A percentile compares a stretch with the other conserved stretches of the same genome.
These are phyloP conservation scores for Silurus lanzhouensis DNA, from an alignment of 2,797 vertebrate species.

Conservation along the genomic window DNA sequence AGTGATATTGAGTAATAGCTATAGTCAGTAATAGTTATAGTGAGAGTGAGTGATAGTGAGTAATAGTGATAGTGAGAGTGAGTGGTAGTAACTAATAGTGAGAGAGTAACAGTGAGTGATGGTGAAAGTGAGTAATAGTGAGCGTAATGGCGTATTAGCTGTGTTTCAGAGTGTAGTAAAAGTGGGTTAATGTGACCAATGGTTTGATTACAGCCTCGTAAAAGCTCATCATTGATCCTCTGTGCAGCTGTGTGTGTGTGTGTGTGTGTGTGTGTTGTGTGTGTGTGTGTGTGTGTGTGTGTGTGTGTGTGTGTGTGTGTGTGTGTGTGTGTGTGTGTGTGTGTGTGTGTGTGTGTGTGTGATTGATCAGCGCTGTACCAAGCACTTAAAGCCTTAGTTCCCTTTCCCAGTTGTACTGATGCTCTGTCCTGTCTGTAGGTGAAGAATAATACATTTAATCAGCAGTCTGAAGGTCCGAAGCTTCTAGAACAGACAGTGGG, in stretches of 20 bases:
- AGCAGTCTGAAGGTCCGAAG: neutral
- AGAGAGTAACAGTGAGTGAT: no score
- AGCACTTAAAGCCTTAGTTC: neutral
- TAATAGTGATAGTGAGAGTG: no score
- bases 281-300: no score
- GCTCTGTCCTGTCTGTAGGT: neutral
- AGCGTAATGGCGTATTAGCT: neutral
- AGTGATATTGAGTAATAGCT: no score
- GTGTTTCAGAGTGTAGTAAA: neutral
- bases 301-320: neutral
- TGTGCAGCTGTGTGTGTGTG: neutral
- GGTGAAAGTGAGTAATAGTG: neutral
- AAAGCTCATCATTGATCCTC: slow-evolving; percentile 17
- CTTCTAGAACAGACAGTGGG: neutral
- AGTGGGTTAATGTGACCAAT: slow-evolving; percentile 2
- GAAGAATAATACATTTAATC: neutral
- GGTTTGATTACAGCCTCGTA: neutral
- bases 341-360: neutral
- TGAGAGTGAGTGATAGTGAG: no score
- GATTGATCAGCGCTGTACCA: neutral
- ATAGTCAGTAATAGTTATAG: no score
- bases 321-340: neutral
- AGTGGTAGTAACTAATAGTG: no score
- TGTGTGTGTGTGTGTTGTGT: no score
- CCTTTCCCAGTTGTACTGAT: no score